Evolutionary conservation across 2,113 vertebrate species (phyloP).

Genomic region (Gavialis gangeticus): DNA sequence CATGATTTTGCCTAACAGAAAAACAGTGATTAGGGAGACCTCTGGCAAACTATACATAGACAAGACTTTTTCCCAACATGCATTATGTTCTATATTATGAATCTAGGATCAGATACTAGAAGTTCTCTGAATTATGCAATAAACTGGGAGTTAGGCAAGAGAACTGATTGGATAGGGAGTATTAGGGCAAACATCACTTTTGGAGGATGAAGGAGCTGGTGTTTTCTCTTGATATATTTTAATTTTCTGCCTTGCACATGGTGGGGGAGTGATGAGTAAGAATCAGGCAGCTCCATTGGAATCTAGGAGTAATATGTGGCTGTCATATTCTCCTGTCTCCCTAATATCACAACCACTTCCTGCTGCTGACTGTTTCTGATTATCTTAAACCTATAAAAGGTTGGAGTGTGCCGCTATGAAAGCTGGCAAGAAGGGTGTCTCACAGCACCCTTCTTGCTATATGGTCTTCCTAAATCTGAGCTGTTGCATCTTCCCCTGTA

Average conservation of each 20-base stretch:
- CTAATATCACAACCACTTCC: background rate
- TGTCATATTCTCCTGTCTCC: background rate
- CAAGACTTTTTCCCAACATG: background rate
- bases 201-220: background rate
- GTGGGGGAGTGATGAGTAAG: background rate
- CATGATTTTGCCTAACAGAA: background rate
- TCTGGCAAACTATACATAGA: background rate
- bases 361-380: background rate
- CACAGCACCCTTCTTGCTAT: background rate
- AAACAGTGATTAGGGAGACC: background rate
- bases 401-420: constrained; percentile 3
- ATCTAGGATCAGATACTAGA: background rate
- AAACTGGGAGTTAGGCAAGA: background rate
- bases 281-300: background rate
- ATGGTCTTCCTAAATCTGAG: background rate
- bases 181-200: background rate
- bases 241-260: background rate
- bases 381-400: background rate
- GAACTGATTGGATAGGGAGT: background rate
- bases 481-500: background rate
- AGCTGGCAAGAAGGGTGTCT: background rate
- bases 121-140: constrained; percentile 2
- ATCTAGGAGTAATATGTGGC: constrained; percentile 16
- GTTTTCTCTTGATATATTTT: background rate
- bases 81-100: background rate